Evolutionary conservation across 2,888 invertebrate genomes (phyloP).

Genomic region (Tridacna gigas): DNA sequence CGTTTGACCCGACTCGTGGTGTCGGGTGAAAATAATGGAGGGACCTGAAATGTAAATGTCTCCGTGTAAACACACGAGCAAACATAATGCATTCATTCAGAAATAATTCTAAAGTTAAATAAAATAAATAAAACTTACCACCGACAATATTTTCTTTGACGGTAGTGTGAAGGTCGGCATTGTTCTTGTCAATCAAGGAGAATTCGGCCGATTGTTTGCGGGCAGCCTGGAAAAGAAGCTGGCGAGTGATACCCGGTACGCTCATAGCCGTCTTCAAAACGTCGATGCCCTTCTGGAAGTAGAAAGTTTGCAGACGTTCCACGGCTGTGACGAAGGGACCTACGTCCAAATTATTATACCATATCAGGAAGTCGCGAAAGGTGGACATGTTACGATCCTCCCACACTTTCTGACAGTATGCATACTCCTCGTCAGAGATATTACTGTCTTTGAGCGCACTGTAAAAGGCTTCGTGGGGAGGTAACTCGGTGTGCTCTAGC

Average conservation of each 20-base stretch:
- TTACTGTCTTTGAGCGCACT: conserved; percentile 19
- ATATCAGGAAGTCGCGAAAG: conserved; percentile 61
- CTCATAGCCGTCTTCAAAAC: conserved; percentile 44
- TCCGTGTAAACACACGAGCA: neutral
- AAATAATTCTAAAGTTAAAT: neutral
- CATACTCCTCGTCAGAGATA: conserved; percentile 29
- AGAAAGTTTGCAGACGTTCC: conserved; percentile 51
- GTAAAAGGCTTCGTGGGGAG: conserved; percentile 42
- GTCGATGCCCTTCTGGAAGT: conserved; percentile 56
- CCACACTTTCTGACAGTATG: conserved; percentile 50
- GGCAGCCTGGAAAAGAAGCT: conserved; percentile 48
- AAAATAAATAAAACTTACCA: conserved; percentile 18
- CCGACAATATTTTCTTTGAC: conserved; percentile 48
- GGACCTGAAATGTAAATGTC: conserved; percentile 24
- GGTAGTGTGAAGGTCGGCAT: conserved; percentile 54
- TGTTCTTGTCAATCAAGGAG: conserved; percentile 52
- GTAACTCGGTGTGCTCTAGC: conserved; percentile 39
- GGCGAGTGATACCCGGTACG: conserved; percentile 58
- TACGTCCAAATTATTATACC: conserved; percentile 64
- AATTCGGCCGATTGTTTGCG: conserved; percentile 43
- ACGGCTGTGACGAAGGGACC: conserved; percentile 62
- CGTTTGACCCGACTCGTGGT: conserved; percentile 34
- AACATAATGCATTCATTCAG: neutral
- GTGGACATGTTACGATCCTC: conserved; percentile 52
- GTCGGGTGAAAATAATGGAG: conserved; percentile 35